phyloP scores from a whole-genome alignment of 2,888 invertebrate genomes.

The Trichogramma evanescens region DNA sequence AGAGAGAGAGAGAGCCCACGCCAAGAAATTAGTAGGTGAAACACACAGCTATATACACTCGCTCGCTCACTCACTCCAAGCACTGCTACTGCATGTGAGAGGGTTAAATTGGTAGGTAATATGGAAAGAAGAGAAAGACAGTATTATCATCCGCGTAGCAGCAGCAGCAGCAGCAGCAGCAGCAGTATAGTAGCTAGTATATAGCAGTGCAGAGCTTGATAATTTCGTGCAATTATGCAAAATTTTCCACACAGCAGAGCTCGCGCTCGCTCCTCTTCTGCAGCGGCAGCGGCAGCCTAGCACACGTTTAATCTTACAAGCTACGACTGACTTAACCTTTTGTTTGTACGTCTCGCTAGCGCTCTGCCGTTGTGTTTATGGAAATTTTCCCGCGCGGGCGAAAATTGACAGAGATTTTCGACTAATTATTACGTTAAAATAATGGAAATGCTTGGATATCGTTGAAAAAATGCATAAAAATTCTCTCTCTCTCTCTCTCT shows the following conservation, averaged over 20 bases:
- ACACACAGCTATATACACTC: background rate
- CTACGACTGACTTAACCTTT: background rate
- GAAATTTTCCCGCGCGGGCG: no score
- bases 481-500: no score
- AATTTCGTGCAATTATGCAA: conserved; percentile 15
- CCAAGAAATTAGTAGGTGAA: conserved; percentile 8
- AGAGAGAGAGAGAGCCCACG: conserved; percentile 4
- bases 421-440: no score
- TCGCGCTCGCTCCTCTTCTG: background rate
- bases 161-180: no score
- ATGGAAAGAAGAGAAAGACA: background rate
- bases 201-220: conserved; percentile 1
- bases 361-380: no score
- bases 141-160: background rate
- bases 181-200: background rate
- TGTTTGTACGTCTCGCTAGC: background rate
- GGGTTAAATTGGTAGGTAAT: no score
- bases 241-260: conserved; percentile 1
- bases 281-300: background rate
- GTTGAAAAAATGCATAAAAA: no score
- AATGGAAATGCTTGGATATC: no score
- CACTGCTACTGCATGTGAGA: no score
- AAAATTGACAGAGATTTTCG: no score
- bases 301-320: no score
- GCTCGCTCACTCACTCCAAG: background rate